Evolutionary conservation across 1,140 invertebrate genomes (phyloP).

Genomic region (Drosophila quadrilineata): DNA sequence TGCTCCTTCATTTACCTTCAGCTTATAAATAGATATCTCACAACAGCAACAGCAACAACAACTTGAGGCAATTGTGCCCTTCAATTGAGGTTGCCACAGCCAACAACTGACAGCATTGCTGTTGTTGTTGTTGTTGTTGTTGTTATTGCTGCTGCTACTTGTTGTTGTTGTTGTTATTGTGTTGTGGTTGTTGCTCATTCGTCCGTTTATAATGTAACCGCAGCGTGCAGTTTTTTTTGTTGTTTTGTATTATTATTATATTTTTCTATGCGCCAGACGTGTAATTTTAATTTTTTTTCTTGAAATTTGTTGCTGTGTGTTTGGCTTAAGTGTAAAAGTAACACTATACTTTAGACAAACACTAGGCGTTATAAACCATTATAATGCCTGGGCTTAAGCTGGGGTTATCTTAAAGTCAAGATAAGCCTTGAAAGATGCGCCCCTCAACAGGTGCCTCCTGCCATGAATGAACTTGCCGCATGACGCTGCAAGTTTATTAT

Average conservation of each 20-base stretch:
- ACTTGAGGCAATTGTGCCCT: slow-evolving; percentile 39
- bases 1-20: background rate
- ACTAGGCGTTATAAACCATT: slow-evolving; percentile 21
- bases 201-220: slow-evolving; percentile 73
- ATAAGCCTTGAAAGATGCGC: background rate
- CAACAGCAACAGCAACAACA: background rate
- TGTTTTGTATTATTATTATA: slow-evolving; percentile 42
- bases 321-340: slow-evolving; percentile 9
- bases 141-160: slow-evolving; percentile 1
- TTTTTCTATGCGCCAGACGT: slow-evolving; percentile 14
- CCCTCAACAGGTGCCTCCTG: too few species aligned
- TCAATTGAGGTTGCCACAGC: slow-evolving; percentile 50
- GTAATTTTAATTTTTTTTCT: slow-evolving; percentile 35
- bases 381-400: slow-evolving; percentile 4
- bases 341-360: slow-evolving; percentile 23
- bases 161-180: slow-evolving; percentile 9
- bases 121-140: slow-evolving; percentile 18
- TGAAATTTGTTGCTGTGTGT: background rate
- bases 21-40: slow-evolving; percentile 5
- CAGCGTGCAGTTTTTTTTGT: too few species aligned
- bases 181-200: slow-evolving; percentile 54
- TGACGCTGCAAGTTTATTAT: too few species aligned
- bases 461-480: too few species aligned
- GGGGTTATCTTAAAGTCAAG: slow-evolving; percentile 21
- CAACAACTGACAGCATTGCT: slow-evolving; percentile 24